Percentiles rank a stretch among this genome's conserved stretches.
phyloP scores from a whole-genome alignment of 2,113 vertebrate genomes.

The Percopsis transmontana region DNA sequence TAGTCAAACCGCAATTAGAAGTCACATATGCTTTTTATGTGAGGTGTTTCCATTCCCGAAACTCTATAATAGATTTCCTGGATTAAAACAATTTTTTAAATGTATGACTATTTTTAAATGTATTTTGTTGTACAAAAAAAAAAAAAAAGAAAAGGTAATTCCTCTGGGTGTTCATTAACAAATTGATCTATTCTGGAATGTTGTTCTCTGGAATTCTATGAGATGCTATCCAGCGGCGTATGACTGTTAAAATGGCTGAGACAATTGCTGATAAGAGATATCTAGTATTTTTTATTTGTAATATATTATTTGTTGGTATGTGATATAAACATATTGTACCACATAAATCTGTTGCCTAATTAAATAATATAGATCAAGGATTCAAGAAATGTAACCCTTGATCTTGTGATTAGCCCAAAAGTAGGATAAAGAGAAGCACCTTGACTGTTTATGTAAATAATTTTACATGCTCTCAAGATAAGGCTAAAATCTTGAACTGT shows the following conservation, averaged over 20 bases:
- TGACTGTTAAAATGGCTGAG: conserved; percentile 35
- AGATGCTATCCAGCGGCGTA: conserved; percentile 34
- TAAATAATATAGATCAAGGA: not conserved
- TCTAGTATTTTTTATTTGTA: conserved; percentile 28
- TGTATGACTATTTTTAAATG: conserved; percentile 19
- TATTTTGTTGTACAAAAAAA: conserved; percentile 15
- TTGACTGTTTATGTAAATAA: conserved; percentile 2
- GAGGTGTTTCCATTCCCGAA: conserved; percentile 3
- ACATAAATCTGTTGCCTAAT: not conserved
- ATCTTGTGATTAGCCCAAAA: conserved; percentile 9
- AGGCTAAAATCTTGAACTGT: no score
- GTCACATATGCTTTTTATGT: not conserved
- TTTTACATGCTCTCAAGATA: conserved; percentile 17
- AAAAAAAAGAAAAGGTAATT: no score
- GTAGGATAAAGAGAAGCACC: not conserved
- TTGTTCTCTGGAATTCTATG: not conserved
- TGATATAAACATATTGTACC: conserved; percentile 7
- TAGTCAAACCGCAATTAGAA: not conserved
- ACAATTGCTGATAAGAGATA: conserved; percentile 1
- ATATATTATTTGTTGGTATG: conserved; percentile 39
- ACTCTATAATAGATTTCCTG: conserved; percentile 7
- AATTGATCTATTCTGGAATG: not conserved
- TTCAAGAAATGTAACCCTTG: conserved; percentile 10
- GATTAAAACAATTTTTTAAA: conserved; percentile 5
- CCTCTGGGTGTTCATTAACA: no score